Conservation (phyloP, 2,888 invertebrate genomes). For the Drosophila koepferae region DNA sequence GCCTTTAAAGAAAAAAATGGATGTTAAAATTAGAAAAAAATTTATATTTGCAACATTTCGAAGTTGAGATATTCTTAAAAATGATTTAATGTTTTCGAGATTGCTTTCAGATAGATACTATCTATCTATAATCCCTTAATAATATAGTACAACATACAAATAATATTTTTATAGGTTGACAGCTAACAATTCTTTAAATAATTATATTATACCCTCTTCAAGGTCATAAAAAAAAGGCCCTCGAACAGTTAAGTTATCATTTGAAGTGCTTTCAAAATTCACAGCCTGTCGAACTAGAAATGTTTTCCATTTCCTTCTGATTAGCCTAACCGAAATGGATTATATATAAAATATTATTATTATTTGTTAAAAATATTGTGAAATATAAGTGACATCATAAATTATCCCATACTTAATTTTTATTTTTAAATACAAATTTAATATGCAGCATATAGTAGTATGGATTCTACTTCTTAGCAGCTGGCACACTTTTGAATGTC, state of each 20-base stretch:
- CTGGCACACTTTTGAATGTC: background rate
- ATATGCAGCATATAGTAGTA: background rate
- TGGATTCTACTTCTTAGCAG: background rate
- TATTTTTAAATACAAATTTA: too few species aligned
- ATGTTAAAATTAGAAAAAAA: background rate
- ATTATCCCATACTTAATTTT: too few species aligned
- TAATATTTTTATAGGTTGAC: background rate
- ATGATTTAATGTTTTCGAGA: background rate
- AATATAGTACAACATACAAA: too few species aligned
- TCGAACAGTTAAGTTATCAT: conserved; percentile 19
- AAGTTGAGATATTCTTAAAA: background rate
- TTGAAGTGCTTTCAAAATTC: conserved; percentile 22
- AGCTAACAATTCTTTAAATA: background rate
- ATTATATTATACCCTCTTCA: conserved; percentile 6
- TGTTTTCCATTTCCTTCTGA: conserved; percentile 20
- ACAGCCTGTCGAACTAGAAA: conserved; percentile 12
- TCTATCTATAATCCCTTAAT: too few species aligned
- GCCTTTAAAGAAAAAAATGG: background rate
- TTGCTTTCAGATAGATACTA: too few species aligned
- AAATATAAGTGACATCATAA: background rate
- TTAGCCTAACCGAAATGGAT: conserved; percentile 4
- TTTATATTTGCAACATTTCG: too few species aligned
- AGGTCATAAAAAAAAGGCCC: conserved; percentile 6
- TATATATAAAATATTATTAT: conserved; percentile 6
- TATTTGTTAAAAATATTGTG: background rate